Conservation (phyloP, 1,140 invertebrate species). For the Drosophila quadrilineata region DNA sequence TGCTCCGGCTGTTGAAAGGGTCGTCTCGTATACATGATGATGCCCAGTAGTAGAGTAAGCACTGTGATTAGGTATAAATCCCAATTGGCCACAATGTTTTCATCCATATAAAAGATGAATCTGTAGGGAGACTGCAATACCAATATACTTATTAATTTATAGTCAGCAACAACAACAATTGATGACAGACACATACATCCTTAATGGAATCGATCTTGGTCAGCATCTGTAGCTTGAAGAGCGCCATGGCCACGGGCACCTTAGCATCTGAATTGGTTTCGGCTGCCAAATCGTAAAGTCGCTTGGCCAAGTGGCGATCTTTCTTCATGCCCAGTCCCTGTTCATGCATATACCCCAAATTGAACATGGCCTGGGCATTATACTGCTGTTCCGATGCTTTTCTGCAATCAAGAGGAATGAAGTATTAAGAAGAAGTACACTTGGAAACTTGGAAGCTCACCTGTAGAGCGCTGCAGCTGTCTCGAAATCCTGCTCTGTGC, state of each 20-base stretch:
- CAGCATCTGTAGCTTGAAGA: constrained; percentile 93
- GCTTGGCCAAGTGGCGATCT: constrained; percentile 91
- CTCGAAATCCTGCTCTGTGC: constrained; percentile 95
- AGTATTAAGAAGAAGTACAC: no score
- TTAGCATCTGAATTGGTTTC: constrained; percentile 97
- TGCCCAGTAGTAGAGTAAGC: constrained; percentile 90
- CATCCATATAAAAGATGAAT: constrained; percentile 85
- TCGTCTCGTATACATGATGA: constrained; percentile 89
- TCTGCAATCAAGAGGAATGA: constrained; percentile 85
- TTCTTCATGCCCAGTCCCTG: constrained; percentile 94
- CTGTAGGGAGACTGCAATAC: constrained; percentile 84
- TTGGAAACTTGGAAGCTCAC: no score
- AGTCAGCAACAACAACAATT: neutral
- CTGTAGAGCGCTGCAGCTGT: constrained; percentile 93
- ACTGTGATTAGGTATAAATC: constrained; percentile 95
- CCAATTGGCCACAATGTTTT: constrained; percentile 93
- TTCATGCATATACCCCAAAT: constrained; percentile 99
- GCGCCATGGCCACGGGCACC: constrained; percentile 95
- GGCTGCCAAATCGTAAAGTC: constrained; percentile 98
- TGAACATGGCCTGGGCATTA: constrained; percentile 99
- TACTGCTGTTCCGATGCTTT: constrained; percentile 97
- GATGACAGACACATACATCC: constrained; percentile 66
- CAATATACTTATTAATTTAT: neutral
- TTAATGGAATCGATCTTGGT: constrained; percentile 88
- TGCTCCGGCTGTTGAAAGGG: constrained; percentile 82